Conservation (phyloP, 2,888 invertebrate genomes). For the Trissoscelio sp. region DNA sequence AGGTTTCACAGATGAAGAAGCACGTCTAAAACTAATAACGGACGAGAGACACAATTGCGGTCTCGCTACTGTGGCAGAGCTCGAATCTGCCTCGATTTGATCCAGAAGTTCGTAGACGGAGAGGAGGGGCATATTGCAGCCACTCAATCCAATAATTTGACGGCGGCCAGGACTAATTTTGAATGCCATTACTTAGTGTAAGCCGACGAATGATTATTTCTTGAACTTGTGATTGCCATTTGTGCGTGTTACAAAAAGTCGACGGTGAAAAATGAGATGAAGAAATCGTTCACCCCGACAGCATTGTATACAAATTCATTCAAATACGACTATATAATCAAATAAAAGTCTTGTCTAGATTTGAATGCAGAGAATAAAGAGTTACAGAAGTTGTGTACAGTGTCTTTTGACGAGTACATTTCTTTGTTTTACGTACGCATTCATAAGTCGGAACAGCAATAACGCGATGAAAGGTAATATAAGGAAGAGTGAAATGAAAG, state of each 20-base stretch:
- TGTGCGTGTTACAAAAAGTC: conserved; percentile 39
- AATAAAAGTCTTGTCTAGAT: conserved; percentile 32
- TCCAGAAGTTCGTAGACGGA: conserved; percentile 65
- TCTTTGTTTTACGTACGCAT: conserved; percentile 53
- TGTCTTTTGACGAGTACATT: conserved; percentile 50
- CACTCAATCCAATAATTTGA: conserved; percentile 79
- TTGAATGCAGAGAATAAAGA: not conserved
- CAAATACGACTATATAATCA: conserved; percentile 33
- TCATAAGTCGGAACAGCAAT: conserved; percentile 33
- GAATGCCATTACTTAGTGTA: conserved; percentile 83
- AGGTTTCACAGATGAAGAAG: conserved; percentile 74
- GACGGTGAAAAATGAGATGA: conserved; percentile 12
- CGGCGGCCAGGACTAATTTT: conserved; percentile 82
- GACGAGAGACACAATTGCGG: conserved; percentile 81
- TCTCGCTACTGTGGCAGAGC: conserved; percentile 77
- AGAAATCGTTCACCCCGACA: conserved; percentile 20
- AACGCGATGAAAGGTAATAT: conserved; percentile 63
- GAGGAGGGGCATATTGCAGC: conserved; percentile 44
- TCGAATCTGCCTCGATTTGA: conserved; percentile 72
- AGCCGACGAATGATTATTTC: conserved; percentile 75
- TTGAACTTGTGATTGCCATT: conserved; percentile 39
- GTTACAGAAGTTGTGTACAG: conserved; percentile 13
- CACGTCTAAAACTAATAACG: conserved; percentile 82
- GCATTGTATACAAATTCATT: conserved; percentile 63
- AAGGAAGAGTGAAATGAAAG: conserved; percentile 66